These are phyloP conservation scores for Corvus cornix DNA, from an alignment of 2,113 vertebrate genomes.

Conservation along the genomic window DNA sequence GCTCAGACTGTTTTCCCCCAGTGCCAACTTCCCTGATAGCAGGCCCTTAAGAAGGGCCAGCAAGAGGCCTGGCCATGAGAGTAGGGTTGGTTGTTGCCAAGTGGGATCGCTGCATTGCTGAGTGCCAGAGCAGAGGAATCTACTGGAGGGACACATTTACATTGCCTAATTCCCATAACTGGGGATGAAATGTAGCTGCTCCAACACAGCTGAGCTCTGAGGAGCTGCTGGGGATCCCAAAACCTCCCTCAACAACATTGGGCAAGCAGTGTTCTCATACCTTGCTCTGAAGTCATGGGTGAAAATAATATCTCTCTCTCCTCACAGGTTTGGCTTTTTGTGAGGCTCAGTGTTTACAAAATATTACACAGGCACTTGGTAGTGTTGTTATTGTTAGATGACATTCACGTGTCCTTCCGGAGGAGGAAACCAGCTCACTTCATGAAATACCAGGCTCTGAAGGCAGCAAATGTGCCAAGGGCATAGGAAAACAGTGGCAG, in stretches of 20 bases:
- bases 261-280: background rate
- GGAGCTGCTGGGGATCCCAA: background rate
- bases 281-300: background rate
- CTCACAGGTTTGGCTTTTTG: background rate
- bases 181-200: background rate
- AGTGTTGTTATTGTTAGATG: conserved; percentile 19
- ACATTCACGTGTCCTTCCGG: background rate
- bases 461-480: background rate
- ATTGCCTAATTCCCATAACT: background rate
- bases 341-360: background rate
- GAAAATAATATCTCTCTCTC: background rate
- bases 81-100: background rate
- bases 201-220: background rate
- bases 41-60: background rate
- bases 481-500: background rate
- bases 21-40: background rate
- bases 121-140: background rate
- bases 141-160: background rate
- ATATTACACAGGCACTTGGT: background rate
- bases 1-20: background rate
- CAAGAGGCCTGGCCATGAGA: background rate
- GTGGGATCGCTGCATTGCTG: background rate
- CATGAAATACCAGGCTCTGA: background rate
- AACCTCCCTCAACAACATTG: background rate
- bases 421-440: background rate